Conservation (phyloP, 2,113 vertebrate species). For the Nerophis lumbriciformis region DNA sequence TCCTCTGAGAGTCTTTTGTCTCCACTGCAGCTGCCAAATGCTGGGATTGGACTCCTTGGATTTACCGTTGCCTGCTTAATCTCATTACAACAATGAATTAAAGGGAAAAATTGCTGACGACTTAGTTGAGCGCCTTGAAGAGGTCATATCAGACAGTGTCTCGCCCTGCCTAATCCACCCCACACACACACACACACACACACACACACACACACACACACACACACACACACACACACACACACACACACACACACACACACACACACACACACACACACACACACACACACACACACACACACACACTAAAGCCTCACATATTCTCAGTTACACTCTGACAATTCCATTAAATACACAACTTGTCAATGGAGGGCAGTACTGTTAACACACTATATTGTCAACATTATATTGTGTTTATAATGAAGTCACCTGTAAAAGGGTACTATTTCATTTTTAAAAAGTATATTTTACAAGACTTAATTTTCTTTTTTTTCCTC, state of each 20-base stretch:
- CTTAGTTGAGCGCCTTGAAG: constrained; percentile 63
- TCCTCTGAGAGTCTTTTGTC: neutral
- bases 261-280: too few relatives aligned
- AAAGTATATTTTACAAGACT: too few relatives aligned
- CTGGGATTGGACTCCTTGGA: constrained; percentile 60
- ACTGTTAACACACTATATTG: too few relatives aligned
- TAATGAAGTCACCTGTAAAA: too few relatives aligned
- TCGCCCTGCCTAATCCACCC: constrained; percentile 53
- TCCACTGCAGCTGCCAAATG: constrained; percentile 52
- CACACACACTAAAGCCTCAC: constrained; percentile 26
- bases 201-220: too few relatives aligned
- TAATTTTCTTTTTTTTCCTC: too few relatives aligned
- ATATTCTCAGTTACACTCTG: constrained; percentile 32
- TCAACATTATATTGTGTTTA: too few relatives aligned
- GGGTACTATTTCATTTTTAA: too few relatives aligned
- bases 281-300: too few relatives aligned
- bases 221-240: too few relatives aligned
- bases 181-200: neutral
- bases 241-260: too few relatives aligned
- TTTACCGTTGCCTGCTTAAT: constrained; percentile 70
- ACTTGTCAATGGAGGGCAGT: neutral
- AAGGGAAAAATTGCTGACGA: constrained; percentile 77
- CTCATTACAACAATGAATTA: constrained; percentile 76
- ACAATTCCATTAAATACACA: constrained; percentile 1
- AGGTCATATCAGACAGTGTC: constrained; percentile 74